A percentile compares a stretch with the other conserved stretches of the same genome.
phyloP scores from a whole-genome alignment of 1,140 invertebrate species.

The Drosophila paulistorum region DNA sequence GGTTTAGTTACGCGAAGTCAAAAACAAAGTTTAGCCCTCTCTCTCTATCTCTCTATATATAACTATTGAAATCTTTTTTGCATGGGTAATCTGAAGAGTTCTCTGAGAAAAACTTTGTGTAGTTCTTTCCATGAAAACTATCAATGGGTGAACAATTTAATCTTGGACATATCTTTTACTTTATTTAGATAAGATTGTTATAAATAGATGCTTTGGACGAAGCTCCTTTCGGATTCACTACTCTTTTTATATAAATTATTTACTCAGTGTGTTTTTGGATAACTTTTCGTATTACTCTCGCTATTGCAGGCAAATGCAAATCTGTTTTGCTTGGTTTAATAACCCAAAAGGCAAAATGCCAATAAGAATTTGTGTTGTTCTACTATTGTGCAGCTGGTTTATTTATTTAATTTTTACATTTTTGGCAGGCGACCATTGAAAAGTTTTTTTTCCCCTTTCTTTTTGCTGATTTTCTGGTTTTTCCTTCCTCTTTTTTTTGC shows the following conservation, averaged over 20 bases:
- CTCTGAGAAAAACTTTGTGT: too few species aligned
- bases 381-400: conserved; percentile 10
- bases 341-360: conserved; percentile 13
- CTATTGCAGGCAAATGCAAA: conserved; percentile 4
- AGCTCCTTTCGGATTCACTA: too few species aligned
- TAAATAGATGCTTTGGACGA: too few species aligned
- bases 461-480: not conserved
- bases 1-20: conserved; percentile 13
- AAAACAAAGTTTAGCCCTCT: conserved; percentile 2
- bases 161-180: too few species aligned
- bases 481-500: not conserved
- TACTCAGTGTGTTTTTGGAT: not conserved
- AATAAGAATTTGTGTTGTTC: conserved; percentile 9
- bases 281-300: not conserved
- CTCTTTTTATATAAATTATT: too few species aligned
- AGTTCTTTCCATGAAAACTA: too few species aligned
- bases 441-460: not conserved
- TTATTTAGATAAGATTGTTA: too few species aligned
- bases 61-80: not conserved
- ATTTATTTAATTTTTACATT: conserved; percentile 15
- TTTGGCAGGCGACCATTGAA: conserved; percentile 1
- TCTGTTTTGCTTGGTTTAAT: conserved; percentile 13
- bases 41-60: not conserved
- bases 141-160: too few species aligned
- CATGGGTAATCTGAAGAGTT: not conserved